Evolutionary conservation across 2,797 vertebrate species (phyloP), one percentile per base, ranked within the genome.

Genomic region (Oryzias dopingdopingensis): DNA sequence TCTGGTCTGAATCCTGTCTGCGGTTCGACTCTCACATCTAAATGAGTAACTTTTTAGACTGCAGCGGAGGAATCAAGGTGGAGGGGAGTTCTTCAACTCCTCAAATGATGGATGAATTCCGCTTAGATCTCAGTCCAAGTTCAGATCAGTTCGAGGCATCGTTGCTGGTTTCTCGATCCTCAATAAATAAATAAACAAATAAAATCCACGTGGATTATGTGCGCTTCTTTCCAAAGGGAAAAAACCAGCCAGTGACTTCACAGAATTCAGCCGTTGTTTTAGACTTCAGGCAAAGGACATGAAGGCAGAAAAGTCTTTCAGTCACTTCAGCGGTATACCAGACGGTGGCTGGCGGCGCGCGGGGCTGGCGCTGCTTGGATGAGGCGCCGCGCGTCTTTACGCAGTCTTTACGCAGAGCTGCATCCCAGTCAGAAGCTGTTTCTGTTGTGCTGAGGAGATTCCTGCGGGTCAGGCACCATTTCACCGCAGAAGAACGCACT

Each of bases 321-420:
- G 24, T 40, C 55, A 81, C 72, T 83, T 79, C 49, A 57, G 22
- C 52, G 60, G 64, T 68, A 79, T 70, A 50, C 75, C 7, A 29
- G 26, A 29, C 68, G 15, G 72, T 55, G 66, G 32, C 32, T 12
- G 69, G 72, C 70, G 82, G 61, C 16, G n/a, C 40, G 42, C 74
- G 61, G 73, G 67, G 53, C 76, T 78, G 72, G 72, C 71, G 70
- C 84, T 78, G 75, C 76, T 87, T 84, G 84, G 82, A 84, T 64
- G 83, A 80, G 81, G 86, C 81, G 81, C 82, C 80, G 88, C 46
- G 83, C 84, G 81, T 82, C 79, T 78, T 57, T 76, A 81, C 77
- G 77, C 80, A 23, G 26, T 82, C 79, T 78, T 57, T 76, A 37
- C 32, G 32, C 82, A 59, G 64, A 61, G 77, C 70, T 76, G 70